Base-by-base conservation (phyloP, 2,113 vertebrate genomes). In the Chroicocephalus ridibundus region DNA sequence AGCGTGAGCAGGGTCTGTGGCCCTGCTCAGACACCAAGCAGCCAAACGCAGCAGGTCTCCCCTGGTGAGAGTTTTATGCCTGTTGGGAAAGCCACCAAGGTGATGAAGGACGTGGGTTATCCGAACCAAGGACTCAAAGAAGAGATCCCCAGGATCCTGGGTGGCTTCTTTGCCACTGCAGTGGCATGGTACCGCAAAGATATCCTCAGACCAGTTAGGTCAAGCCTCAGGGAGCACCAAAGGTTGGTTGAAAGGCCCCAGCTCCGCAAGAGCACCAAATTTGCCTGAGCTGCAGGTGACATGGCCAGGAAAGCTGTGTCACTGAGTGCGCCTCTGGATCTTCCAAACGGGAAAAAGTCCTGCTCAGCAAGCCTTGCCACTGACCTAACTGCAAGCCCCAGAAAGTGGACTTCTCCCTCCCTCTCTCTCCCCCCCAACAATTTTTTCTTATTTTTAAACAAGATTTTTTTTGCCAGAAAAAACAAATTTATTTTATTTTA, bases 161-260 rank as follows among this genome's bases (percentile, higher is more conserved):
- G 3, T 10, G 29, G 13, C 16, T 22, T 81, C 64, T 70, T 52
- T 31, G 14, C 25, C 54, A 24, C 34, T 22, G 6, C 0, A 0
- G 7, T 31, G 32, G 10, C 2, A 1, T n/a, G 11, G 31, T 58
- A 32, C 19, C 6, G 0, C 68, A 58, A 40, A 75, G 7, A 17
- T 20, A 51, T n/a, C 6, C 20, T 64, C 42, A n/a, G 26, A 29
- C 4, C 0, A 0, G 15, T 54, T 36, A 62, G 24, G 18, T 52
- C 51, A 90, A 88, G 24, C 21, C 54, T 44, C 21, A 88, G 29
- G 11, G 26, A 81, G 15, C 2, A 34, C 18, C 58, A 64, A 78
- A 58, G 2, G 9, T 4, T 3, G 18, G 1, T 5, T 72, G 69
- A 84, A 95, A 71, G 14, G 13, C 13, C 26, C 24, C 44, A 40